Base-by-base conservation (phyloP, 2,888 invertebrate genomes). In the Homarus gammarus region DNA sequence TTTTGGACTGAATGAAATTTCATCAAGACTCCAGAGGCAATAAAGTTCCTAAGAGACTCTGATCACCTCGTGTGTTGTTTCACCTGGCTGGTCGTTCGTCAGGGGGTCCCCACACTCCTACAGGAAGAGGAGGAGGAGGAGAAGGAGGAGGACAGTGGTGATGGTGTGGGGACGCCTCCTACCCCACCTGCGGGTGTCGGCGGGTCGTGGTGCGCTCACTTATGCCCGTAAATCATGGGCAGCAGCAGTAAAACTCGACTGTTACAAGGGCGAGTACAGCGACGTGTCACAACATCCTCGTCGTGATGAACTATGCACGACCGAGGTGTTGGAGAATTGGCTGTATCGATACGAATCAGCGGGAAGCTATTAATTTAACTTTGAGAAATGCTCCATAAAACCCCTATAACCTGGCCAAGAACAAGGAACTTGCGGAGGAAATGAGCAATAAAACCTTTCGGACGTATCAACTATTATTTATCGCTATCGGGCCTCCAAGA, bases 351-450 rank as follows among this genome's bases (percentile, higher is more conserved):
- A 36, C 36, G 27, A 40, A 68, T 83, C 83, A 68, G 72, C 83
- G 83, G 44, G 72, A 72, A 44, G 64, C 83, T 83, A 83, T 68
- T 83, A 68, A 83, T 83, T 83, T 68, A 79, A 79, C 79, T 33
- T 56, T 33, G 61, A 68, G 83, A 18, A 49, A 83, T 27, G 83
- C 49, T 72, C 51, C 83, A 83, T 83, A 72, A 83, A 83, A 68
- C 10, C 36, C 64, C 31, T 49, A 83, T 72, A 83, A 33, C 72
- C 72, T 33, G 38, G 68, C 33, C 44, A 83, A 33, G 70, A 51
- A 44, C 49, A 70, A 33, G 83, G 31, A 27, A 70, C 83, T 68
- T 33, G 68, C 22, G 27, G 49, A 61, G 83, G 36, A 79, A 49
- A 83, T 70, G 83, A 83, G 72, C 56, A 18, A 72, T 83, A 83